phyloP scores from a whole-genome alignment of 2,888 invertebrate species.

The Byasa hedistus region DNA sequence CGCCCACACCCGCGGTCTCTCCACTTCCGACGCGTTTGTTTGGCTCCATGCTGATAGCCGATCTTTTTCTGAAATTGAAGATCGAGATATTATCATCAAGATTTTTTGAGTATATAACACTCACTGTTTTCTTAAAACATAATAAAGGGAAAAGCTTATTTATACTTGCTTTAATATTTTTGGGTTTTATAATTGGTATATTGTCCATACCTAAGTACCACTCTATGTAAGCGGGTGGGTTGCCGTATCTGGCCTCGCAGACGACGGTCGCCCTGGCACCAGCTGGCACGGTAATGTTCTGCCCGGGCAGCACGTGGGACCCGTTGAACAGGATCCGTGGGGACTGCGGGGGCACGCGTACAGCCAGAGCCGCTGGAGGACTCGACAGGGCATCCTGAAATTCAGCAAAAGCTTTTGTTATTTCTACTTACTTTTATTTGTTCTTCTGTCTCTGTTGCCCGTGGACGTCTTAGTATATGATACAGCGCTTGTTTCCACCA shows the following conservation, averaged over 20 bases:
- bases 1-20: slow-evolving; percentile 91
- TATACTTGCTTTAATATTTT: no score
- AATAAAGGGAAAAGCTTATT: no score
- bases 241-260: slow-evolving; percentile 93
- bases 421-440: no score
- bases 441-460: no score
- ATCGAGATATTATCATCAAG: no score
- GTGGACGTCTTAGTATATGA: no score
- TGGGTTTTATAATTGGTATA: no score
- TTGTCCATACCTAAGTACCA: slow-evolving; percentile 93
- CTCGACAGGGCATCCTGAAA: slow-evolving; percentile 90
- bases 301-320: slow-evolving; percentile 87
- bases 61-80: slow-evolving; percentile 81
- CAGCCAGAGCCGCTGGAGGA: slow-evolving; percentile 89
- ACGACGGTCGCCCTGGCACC: slow-evolving; percentile 90
- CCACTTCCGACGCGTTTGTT: slow-evolving; percentile 91
- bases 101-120: no score
- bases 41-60: slow-evolving; percentile 83
- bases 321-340: slow-evolving; percentile 92
- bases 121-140: no score
- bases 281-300: slow-evolving; percentile 91
- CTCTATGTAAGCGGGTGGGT: slow-evolving; percentile 92
- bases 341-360: slow-evolving; percentile 82
- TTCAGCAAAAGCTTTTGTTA: no score
- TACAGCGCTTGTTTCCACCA: no score